Base-by-base conservation (phyloP, 1,140 invertebrate species). In the Leptestheria dahalacensis region DNA sequence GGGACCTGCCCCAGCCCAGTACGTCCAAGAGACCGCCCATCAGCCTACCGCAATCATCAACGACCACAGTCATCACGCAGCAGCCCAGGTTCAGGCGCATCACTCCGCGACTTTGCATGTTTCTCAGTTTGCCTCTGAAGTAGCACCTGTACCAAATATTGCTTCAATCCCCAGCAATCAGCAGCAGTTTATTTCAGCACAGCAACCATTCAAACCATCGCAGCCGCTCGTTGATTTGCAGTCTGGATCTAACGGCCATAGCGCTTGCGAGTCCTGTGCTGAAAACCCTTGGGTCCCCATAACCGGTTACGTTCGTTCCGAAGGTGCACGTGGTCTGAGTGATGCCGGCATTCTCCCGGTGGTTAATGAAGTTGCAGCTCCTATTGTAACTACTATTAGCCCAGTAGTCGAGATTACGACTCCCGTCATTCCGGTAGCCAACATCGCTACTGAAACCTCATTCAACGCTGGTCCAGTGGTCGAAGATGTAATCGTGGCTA, bases 231-330 rank as follows among this genome's bases (percentile, higher is more conserved):
- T 10, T 21, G 26, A 26, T 26, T 26, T 25, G 50, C 6, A 52
- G 25, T 15, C 50, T 26, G 50, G 12, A 25, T n/a, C 53, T 55
- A 28, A 28, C 28, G 26, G 26, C 33, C 21, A 23, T 26, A 29
- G 53, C 26, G n/a, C 26, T 18, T 60, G 58, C 28, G 51, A 52
- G n/a, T 52, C 58, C 2, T 60, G 58, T 49, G 48, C 47, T n/a
- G 48, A 25, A 41, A 51, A 60, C 48, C 49, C 58, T 28, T 60
- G 58, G 58, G 58, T 60, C 18, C 58, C 58, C 2, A 24, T 60
- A 20, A 12, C 24, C 11, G 48, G 48, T 28, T n/a, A 33, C 23
- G 53, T 55, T 55, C 53, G 53, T 20, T 33, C 53, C 21, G 53
- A 55, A 55, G 53, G 33, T 55, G 53, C 33, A 41, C 33, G 33